Evolutionary conservation across 2,888 invertebrate genomes (phyloP).

Genomic region (Hirudinaria manillensis): DNA sequence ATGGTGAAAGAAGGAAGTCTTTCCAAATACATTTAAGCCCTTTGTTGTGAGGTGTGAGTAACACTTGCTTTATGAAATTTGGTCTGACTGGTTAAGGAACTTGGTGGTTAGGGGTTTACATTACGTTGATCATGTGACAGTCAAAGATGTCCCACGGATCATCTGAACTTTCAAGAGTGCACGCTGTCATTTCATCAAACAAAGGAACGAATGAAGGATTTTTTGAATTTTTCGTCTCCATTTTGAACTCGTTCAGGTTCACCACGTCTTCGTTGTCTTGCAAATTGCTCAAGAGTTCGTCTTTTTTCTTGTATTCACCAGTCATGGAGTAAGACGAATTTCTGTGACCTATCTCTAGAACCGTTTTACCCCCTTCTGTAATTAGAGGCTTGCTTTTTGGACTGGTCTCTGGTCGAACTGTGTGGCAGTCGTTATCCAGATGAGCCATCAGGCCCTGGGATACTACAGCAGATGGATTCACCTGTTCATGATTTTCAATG

Average conservation of each 20-base stretch:
- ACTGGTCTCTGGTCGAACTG: neutral
- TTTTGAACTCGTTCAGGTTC: neutral
- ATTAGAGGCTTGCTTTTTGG: neutral
- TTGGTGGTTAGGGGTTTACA: neutral
- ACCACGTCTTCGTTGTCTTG: neutral
- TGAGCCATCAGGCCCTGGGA: neutral
- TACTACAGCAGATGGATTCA: neutral
- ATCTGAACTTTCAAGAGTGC: neutral
- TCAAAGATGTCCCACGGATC: slow-evolving; percentile 1
- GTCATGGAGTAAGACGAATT: neutral
- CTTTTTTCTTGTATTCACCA: neutral
- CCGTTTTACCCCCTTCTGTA: neutral
- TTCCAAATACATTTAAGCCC: too few relatives aligned
- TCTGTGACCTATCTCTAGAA: too few relatives aligned
- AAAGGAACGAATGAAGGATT: neutral
- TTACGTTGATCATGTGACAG: slow-evolving; percentile 2
- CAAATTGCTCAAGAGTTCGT: slow-evolving; percentile 4
- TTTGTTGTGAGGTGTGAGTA: too few relatives aligned
- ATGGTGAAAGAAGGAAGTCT: too few relatives aligned
- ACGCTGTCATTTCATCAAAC: slow-evolving; percentile 1
- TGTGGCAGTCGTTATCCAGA: neutral
- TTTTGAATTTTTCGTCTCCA: neutral
- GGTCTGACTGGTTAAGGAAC: too few relatives aligned
- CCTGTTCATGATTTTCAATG: neutral
- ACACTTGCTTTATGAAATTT: too few relatives aligned